phyloP scores from a whole-genome alignment of 1,140 invertebrate genomes.

The Diuraphis noxia region DNA sequence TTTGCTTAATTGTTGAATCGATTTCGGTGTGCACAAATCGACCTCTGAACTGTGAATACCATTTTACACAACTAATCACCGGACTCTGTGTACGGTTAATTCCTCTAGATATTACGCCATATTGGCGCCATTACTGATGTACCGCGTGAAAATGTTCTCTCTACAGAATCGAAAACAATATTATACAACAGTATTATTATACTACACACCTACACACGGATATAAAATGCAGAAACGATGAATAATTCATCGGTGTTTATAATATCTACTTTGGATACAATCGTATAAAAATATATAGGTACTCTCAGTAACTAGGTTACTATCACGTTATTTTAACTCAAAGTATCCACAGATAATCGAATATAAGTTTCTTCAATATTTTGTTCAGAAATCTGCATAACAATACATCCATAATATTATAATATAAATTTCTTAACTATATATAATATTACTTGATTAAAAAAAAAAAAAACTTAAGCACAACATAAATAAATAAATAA shows the following conservation, averaged over 20 bases:
- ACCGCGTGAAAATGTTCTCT: not conserved
- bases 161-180: not conserved
- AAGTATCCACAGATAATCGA: not conserved
- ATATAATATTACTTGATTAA: not conserved
- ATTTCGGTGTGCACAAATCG: not conserved
- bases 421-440: not conserved
- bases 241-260: not conserved
- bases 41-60: not conserved
- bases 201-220: not conserved
- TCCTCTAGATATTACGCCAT: not conserved
- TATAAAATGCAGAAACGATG: not conserved
- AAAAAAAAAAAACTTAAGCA: not conserved
- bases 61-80: not conserved
- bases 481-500: not conserved
- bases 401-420: not conserved
- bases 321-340: not conserved
- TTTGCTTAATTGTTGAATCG: not conserved
- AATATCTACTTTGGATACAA: not conserved
- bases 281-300: not conserved
- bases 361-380: slow-evolving; percentile 1
- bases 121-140: not conserved
- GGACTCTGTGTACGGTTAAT: not conserved
- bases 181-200: not conserved
- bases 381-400: not conserved
- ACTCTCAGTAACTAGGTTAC: not conserved